These are phyloP conservation scores for Tiaroga cobitis DNA, from an alignment of 2,797 vertebrate genomes.

Conservation along the genomic window DNA sequence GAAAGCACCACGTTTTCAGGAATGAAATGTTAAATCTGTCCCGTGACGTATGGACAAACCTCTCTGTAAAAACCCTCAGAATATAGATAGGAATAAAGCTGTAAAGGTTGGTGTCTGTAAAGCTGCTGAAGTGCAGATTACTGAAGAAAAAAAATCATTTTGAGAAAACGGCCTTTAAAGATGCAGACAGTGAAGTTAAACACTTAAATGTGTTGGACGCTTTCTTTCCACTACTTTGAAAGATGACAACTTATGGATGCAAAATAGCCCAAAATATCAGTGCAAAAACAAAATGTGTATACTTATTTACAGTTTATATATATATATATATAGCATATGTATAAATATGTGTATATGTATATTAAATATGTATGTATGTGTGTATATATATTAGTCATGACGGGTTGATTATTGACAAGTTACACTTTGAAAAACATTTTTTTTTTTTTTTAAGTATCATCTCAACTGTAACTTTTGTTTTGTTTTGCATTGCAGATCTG, in stretches of 20 bases:
- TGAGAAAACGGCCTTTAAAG: neutral
- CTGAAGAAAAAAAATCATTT: neutral
- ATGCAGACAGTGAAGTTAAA: neutral
- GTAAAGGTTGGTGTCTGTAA: neutral
- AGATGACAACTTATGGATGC: neutral
- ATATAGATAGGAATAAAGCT: neutral
- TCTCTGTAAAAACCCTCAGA: neutral
- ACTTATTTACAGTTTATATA: too few relatives aligned
- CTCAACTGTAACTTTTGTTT: neutral
- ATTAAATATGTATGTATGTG: too few relatives aligned
- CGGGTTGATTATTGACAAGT: too few relatives aligned
- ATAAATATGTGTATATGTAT: too few relatives aligned
- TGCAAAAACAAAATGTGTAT: too few relatives aligned
- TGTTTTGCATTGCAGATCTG: conserved; percentile 77
- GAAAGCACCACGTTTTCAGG: neutral
- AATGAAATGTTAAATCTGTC: neutral
- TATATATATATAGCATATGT: too few relatives aligned
- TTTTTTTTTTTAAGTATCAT: too few relatives aligned
- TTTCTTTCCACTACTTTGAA: neutral
- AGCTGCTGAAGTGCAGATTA: neutral
- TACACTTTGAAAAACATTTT: too few relatives aligned
- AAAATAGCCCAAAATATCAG: neutral
- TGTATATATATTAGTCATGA: too few relatives aligned
- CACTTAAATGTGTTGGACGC: neutral
- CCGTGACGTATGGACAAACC: neutral